Evolutionary conservation across 2,888 invertebrate genomes (phyloP), one percentile per base, ranked within the genome.

Genomic region (Tupiocoris notatus): DNA sequence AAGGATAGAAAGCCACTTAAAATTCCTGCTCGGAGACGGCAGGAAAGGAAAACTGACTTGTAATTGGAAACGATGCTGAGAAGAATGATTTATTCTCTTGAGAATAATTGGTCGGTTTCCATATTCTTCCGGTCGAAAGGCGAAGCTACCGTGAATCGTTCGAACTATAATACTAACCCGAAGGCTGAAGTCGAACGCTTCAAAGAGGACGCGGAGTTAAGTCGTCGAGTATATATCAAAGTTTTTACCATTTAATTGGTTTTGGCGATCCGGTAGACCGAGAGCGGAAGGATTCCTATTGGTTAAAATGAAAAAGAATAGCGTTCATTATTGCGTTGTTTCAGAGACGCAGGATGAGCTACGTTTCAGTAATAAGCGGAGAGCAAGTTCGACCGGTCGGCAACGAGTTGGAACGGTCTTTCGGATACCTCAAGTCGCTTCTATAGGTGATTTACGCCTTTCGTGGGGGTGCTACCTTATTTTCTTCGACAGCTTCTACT

Each of bases 221-320:
- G 39, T 39, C 39, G 39, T 39, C n/a, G 25, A 21, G 61, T 73
- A 62, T 73, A 39, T 39, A 73, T 63, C 73, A 62, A 61, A 21
- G 62, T 73, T 73, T 62, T 73, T 73, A 73, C 73, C 39, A 54
- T 73, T 63, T 73, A 73, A 73, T 73, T 73, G 73, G 62, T 73
- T 73, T 73, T 73, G 73, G 73, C 73, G 73, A 73, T 39, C n/a
- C n/a, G n/a, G n/a, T n/a, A n/a, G n/a, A n/a, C n/a, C n/a, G n/a
- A n/a, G n/a, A n/a, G n/a, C n/a, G n/a, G n/a, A n/a, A 39, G 39
- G 39, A 7, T 39, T 39, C 12, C 39, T n/a, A n/a, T n/a, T n/a
- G n/a, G n/a, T n/a, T n/a, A n/a, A n/a, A n/a, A n/a, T n/a, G n/a
- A n/a, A n/a, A n/a, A n/a, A n/a, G n/a, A n/a, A n/a, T n/a, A n/a